Conservation (phyloP, 1,140 invertebrate species). For the Neomicropteryx cornuta region DNA sequence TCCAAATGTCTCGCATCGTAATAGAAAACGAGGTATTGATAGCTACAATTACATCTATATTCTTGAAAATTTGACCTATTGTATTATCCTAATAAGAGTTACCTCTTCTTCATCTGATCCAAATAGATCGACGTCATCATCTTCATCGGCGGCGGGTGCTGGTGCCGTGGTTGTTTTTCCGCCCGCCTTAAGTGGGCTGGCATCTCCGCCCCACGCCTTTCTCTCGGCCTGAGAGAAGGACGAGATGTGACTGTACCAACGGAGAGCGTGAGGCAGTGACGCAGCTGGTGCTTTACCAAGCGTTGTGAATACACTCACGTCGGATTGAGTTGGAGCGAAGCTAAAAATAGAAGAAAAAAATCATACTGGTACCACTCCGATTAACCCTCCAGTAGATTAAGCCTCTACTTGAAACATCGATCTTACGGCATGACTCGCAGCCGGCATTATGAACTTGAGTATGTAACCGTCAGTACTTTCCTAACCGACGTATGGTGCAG, state of each 20-base stretch:
- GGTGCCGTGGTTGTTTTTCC: conserved; percentile 39
- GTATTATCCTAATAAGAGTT: too few species aligned
- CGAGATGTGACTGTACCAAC: conserved; percentile 95
- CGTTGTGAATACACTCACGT: conserved; percentile 71
- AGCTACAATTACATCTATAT: too few species aligned
- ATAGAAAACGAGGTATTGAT: too few species aligned
- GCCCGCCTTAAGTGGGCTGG: conserved; percentile 44
- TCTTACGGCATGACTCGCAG: too few species aligned
- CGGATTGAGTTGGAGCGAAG: conserved; percentile 74
- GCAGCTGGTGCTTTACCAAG: conserved; percentile 61
- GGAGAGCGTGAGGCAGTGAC: conserved; percentile 61
- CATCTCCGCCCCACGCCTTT: conserved; percentile 38
- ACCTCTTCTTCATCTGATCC: conserved; percentile 69
- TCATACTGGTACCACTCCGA: too few species aligned
- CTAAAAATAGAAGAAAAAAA: conserved; percentile 56
- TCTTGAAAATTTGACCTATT: too few species aligned
- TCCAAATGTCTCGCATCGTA: too few species aligned
- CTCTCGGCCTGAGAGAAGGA: conserved; percentile 56
- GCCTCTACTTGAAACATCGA: too few species aligned
- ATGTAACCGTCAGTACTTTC: too few species aligned
- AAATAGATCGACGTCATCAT: conserved; percentile 81
- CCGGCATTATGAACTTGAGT: too few species aligned
- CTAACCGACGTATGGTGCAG: too few species aligned
- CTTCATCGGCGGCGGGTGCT: conserved; percentile 42
- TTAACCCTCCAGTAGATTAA: too few species aligned